Conservation (phyloP, 1,140 invertebrate genomes). For the Proctacanthus coquilletti region DNA sequence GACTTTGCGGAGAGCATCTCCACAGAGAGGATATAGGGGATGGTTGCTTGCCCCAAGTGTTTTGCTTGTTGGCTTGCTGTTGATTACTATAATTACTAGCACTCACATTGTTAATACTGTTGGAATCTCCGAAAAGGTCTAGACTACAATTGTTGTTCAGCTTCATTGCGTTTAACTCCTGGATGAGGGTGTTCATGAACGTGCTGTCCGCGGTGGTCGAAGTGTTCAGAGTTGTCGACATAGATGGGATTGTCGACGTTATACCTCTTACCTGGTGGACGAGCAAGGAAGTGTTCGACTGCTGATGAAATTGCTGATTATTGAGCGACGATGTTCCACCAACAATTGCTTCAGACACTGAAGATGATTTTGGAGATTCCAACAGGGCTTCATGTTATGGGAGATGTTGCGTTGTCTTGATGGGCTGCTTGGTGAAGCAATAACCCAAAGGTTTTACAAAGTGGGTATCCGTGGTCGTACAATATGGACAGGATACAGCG, state of each 20-base stretch:
- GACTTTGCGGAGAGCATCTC: slow-evolving; percentile 13
- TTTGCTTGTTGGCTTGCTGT: slow-evolving; percentile 13
- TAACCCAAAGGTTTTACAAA: slow-evolving; percentile 78
- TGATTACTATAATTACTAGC: neutral
- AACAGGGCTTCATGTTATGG: slow-evolving; percentile 67
- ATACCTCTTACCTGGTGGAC: too few relatives aligned
- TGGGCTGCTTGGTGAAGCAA: slow-evolving; percentile 58
- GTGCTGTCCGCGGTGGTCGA: too few relatives aligned
- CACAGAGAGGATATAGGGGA: slow-evolving; percentile 9
- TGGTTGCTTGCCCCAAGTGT: slow-evolving; percentile 15
- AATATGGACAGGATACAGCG: slow-evolving; percentile 78
- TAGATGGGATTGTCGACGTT: neutral
- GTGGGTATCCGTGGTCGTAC: slow-evolving; percentile 77
- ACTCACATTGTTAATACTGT: slow-evolving; percentile 8
- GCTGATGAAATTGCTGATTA: slow-evolving; percentile 4
- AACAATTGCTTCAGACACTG: neutral
- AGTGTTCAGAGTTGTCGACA: neutral
- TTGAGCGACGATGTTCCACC: slow-evolving; percentile 14
- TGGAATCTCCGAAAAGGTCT: slow-evolving; percentile 4
- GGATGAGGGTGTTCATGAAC: slow-evolving; percentile 8
- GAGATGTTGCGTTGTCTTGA: slow-evolving; percentile 55
- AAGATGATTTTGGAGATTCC: slow-evolving; percentile 20
- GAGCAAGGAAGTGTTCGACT: too few relatives aligned
- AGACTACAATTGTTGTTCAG: neutral
- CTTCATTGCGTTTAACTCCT: slow-evolving; percentile 4